A percentile compares a stretch with the other conserved stretches of the same genome.
These are phyloP conservation scores for Clarias magur DNA, from an alignment of 2,113 vertebrate species.

Conservation along the genomic window DNA sequence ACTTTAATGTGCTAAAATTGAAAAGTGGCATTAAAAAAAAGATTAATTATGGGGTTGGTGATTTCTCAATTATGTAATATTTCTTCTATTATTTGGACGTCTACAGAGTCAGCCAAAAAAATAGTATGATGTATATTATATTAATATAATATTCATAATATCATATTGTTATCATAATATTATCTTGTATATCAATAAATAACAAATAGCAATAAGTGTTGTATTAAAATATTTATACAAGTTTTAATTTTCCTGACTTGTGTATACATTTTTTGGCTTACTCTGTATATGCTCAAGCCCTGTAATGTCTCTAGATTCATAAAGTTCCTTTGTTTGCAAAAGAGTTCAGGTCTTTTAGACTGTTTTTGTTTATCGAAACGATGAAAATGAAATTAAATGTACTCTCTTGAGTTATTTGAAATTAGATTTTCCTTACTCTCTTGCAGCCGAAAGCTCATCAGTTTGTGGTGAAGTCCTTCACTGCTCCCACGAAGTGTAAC, in stretches of 20 bases:
- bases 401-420: neutral
- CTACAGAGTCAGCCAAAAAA: too few relatives aligned
- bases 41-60: neutral
- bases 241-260: too few relatives aligned
- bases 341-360: neutral
- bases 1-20: too few relatives aligned
- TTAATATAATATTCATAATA: too few relatives aligned
- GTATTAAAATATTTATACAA: too few relatives aligned
- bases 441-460: slow-evolving; percentile 94
- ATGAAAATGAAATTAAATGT: neutral
- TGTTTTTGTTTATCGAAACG: neutral
- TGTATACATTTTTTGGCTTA: too few relatives aligned
- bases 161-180: too few relatives aligned
- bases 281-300: neutral
- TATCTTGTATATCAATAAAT: too few relatives aligned
- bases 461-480: slow-evolving; percentile 96
- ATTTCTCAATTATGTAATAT: neutral
- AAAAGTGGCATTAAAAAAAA: neutral
- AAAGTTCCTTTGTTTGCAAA: neutral
- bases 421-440: neutral
- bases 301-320: neutral
- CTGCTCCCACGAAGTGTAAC: slow-evolving; percentile 90
- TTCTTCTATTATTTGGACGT: neutral
- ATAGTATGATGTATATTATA: too few relatives aligned
- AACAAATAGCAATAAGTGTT: too few relatives aligned